phyloP scores from a whole-genome alignment of 2,888 invertebrate genomes.

The Synergus laeviventris region DNA sequence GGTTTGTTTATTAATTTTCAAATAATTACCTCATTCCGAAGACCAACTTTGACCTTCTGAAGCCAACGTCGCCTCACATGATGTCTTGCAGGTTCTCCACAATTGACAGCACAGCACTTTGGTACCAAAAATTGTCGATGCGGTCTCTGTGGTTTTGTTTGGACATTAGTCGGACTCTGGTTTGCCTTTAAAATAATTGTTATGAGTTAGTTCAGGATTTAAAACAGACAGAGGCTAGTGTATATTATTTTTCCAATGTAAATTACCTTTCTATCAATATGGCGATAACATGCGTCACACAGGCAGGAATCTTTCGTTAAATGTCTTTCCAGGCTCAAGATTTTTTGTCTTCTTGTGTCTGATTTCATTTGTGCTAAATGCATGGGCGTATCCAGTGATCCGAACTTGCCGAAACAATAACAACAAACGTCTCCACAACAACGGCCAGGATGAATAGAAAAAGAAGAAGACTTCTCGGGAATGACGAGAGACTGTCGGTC shows the following conservation, averaged over 20 bases:
- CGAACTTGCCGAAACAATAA: constrained; percentile 92
- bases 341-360: constrained; percentile 87
- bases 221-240: neutral
- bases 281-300: constrained; percentile 92
- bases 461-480: constrained; percentile 92
- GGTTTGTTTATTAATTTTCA: neutral
- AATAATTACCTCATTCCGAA: constrained; percentile 67
- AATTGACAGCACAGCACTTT: constrained; percentile 72
- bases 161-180: constrained; percentile 71
- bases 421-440: constrained; percentile 91
- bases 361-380: constrained; percentile 92
- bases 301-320: constrained; percentile 89
- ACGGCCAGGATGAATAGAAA: constrained; percentile 89
- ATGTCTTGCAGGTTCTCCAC: constrained; percentile 72
- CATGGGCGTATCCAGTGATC: constrained; percentile 90
- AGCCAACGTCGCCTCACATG: constrained; percentile 75
- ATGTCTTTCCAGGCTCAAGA: constrained; percentile 87
- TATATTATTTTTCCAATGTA: neutral
- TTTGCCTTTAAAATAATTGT: constrained; percentile 64
- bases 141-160: constrained; percentile 71
- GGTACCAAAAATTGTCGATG: constrained; percentile 71
- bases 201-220: neutral
- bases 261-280: constrained; percentile 87
- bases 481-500: constrained; percentile 84
- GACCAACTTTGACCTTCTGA: constrained; percentile 70